Conservation (phyloP, 2,797 vertebrate species). For the Pseudochirops corinnae region DNA sequence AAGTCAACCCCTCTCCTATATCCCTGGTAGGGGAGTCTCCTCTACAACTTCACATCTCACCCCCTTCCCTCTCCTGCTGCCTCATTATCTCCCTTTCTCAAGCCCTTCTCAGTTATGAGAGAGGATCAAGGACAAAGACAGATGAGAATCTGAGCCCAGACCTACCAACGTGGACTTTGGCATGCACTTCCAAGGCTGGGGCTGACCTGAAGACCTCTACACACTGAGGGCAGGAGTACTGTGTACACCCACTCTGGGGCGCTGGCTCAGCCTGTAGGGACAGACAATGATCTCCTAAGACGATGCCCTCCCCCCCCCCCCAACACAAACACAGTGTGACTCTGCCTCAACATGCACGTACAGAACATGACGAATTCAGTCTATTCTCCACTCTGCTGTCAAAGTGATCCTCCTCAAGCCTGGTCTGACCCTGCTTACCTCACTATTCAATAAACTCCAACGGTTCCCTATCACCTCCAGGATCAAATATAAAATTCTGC, state of each 20-base stretch:
- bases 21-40: not conserved
- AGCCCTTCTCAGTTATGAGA: not conserved
- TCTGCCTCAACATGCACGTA: not conserved
- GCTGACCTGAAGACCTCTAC: constrained; percentile 91
- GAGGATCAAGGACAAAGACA: not conserved
- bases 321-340: not conserved
- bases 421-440: not conserved
- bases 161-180: constrained; percentile 93
- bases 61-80: not conserved
- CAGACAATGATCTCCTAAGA: not conserved
- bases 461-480: not conserved
- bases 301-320: not conserved
- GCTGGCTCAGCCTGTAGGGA: constrained; percentile 79
- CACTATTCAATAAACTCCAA: not conserved
- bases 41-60: not conserved
- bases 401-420: not conserved
- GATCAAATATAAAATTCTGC: not conserved
- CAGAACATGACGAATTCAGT: not conserved
- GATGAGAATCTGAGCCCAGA: not conserved
- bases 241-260: constrained; percentile 79
- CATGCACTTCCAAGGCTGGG: constrained; percentile 92
- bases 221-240: constrained; percentile 93
- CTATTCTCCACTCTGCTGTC: not conserved
- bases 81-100: not conserved
- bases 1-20: not conserved